These are phyloP conservation scores for Harpalus rubripes DNA, from an alignment of 2,888 invertebrate genomes.

Conservation along the genomic window DNA sequence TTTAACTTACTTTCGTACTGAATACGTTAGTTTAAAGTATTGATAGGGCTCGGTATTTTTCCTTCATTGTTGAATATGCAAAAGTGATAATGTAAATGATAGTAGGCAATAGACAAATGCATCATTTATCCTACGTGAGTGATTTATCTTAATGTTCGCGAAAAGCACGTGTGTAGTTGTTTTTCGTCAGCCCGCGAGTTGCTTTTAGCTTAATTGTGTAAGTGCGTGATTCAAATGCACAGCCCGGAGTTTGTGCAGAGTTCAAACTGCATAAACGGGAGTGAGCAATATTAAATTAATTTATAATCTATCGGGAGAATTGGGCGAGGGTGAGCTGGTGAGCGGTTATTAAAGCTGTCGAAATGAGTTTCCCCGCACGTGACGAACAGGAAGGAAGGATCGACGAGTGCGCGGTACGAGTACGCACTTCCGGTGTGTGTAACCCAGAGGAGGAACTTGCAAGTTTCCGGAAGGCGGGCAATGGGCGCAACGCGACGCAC, in stretches of 20 bases:
- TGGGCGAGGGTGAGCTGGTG: slow-evolving; percentile 54
- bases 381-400: slow-evolving; percentile 39
- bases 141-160: slow-evolving; percentile 44
- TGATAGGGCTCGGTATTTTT: no score
- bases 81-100: slow-evolving; percentile 24
- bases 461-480: slow-evolving; percentile 26
- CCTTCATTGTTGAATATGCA: not conserved
- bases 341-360: slow-evolving; percentile 63
- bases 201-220: slow-evolving; percentile 56
- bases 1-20: no score
- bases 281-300: slow-evolving; percentile 64
- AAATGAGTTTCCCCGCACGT: slow-evolving; percentile 62
- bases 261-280: slow-evolving; percentile 31
- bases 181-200: slow-evolving; percentile 24
- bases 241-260: not conserved
- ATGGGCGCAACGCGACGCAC: slow-evolving; percentile 32
- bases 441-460: slow-evolving; percentile 17
- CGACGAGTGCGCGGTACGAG: slow-evolving; percentile 43
- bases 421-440: slow-evolving; percentile 59
- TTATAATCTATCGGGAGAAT: slow-evolving; percentile 64
- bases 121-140: slow-evolving; percentile 30
- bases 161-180: slow-evolving; percentile 36
- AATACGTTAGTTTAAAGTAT: no score
- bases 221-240: slow-evolving; percentile 52
- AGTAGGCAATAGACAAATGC: slow-evolving; percentile 35